Evolutionary conservation across 2,113 vertebrate genomes (phyloP).

Genomic region (Erpornis zantholeuca): DNA sequence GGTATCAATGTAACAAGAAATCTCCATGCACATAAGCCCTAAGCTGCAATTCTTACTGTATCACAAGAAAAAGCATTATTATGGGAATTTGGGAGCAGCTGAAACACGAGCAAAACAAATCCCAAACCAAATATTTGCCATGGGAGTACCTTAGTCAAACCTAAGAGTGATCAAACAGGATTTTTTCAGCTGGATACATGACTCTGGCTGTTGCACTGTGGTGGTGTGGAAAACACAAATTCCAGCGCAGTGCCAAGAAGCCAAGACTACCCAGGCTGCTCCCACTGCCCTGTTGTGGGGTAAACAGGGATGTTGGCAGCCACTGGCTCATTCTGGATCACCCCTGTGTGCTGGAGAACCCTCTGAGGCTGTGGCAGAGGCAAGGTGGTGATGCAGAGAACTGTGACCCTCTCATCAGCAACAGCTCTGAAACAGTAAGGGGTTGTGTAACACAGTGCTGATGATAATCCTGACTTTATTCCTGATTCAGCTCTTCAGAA

Average conservation of each 20-base stretch:
- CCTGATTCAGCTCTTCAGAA: neutral
- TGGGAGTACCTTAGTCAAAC: neutral
- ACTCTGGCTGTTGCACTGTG: neutral
- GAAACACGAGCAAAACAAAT: neutral
- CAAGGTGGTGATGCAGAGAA: neutral
- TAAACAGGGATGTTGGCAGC: neutral
- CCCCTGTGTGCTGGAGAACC: neutral
- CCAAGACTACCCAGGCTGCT: neutral
- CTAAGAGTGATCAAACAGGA: neutral
- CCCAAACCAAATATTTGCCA: neutral
- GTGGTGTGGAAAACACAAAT: neutral
- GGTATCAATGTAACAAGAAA: neutral
- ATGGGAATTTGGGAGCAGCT: neutral
- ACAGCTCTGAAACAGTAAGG: neutral
- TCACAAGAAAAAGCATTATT: neutral
- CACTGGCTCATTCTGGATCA: neutral
- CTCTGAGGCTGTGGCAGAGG: neutral
- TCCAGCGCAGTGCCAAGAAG: neutral
- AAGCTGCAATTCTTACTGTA: neutral
- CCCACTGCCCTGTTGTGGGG: accelerated
- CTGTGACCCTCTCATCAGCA: accelerated
- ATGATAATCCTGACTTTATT: neutral
- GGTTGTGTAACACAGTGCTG: neutral
- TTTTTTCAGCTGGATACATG: neutral
- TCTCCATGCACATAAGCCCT: neutral